Percentiles rank a stretch among this genome's conserved stretches.
Evolutionary conservation across 2,797 vertebrate genomes (phyloP).

Genomic region (Anguilla obscura): DNA sequence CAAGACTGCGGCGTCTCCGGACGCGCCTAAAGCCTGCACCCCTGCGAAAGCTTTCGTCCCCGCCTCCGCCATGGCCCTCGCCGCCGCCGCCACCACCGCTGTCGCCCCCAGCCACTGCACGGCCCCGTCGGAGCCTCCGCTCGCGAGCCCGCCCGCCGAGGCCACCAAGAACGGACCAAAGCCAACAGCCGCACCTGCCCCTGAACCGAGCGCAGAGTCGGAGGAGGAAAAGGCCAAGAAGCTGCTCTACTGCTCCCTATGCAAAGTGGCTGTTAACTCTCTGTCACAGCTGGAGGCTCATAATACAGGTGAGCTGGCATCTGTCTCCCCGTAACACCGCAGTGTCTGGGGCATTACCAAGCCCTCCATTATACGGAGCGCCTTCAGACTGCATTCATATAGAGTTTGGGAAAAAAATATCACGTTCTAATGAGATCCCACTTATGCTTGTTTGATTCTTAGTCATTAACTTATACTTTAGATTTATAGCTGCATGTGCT

Average conservation of each 20-base stretch:
- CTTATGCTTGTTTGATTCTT: background rate
- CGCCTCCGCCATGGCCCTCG: slow-evolving; percentile 21
- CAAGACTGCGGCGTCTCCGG: slow-evolving; percentile 33
- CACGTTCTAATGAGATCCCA: background rate
- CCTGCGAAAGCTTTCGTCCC: slow-evolving; percentile 42
- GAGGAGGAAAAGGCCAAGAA: slow-evolving; percentile 98
- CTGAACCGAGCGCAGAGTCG: slow-evolving; percentile 71
- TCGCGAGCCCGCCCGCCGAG: slow-evolving; percentile 71
- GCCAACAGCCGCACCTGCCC: slow-evolving; percentile 53
- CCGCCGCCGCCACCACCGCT: slow-evolving; percentile 16
- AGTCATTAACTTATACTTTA: background rate
- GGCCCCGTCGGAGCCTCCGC: slow-evolving; percentile 61
- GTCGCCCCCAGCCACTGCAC: slow-evolving; percentile 49
- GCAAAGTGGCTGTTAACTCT: slow-evolving; percentile 98
- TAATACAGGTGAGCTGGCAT: slow-evolving; percentile 81
- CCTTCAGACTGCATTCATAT: slow-evolving; percentile 1
- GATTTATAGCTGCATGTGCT: background rate
- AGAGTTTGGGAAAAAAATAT: background rate
- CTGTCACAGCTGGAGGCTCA: slow-evolving; percentile 95
- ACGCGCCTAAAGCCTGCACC: slow-evolving; percentile 30
- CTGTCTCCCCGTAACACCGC: slow-evolving; percentile 22
- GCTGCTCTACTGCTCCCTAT: slow-evolving; percentile 94
- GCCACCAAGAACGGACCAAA: slow-evolving; percentile 63
- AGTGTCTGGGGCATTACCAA: background rate
- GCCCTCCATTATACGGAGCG: no score